Percentiles rank a stretch among this genome's conserved stretches.
Conservation (phyloP, 2,113 vertebrate genomes). For the Thamnaconus septentrionalis region DNA sequence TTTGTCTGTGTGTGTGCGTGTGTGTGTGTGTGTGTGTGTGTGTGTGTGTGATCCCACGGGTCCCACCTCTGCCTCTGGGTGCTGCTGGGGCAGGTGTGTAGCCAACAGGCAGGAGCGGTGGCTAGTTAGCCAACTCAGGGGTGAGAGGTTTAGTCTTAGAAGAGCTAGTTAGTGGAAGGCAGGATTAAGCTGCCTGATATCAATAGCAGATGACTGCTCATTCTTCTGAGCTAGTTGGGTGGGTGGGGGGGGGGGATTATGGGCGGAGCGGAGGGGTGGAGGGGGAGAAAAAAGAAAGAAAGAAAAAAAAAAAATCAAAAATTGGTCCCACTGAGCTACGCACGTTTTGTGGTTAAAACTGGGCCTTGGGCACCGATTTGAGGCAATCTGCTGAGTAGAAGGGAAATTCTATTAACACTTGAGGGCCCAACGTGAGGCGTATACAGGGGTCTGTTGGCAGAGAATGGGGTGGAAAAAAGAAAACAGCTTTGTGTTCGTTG, state of each 20-base stretch:
- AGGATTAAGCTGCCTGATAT: conserved; percentile 62
- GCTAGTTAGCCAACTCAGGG: conserved; percentile 69
- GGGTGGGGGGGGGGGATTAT: conserved; percentile 20
- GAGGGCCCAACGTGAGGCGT: background rate
- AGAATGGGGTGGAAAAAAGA: too few relatives aligned
- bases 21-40: conserved; percentile 9
- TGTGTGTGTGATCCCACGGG: conserved; percentile 46
- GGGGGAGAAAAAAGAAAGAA: too few relatives aligned
- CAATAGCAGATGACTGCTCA: conserved; percentile 61
- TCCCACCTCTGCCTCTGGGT: conserved; percentile 67
- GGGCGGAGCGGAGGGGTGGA: too few relatives aligned
- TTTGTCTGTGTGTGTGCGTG: conserved; percentile 47
- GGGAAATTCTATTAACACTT: conserved; percentile 41
- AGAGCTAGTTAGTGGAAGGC: conserved; percentile 61
- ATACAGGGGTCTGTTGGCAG: too few relatives aligned
- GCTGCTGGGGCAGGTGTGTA: conserved; percentile 75
- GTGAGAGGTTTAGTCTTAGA: conserved; percentile 63
- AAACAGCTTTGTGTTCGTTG: too few relatives aligned
- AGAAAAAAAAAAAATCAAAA: conserved; percentile 42
- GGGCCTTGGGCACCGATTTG: conserved; percentile 45
- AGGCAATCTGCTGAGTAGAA: conserved; percentile 31
- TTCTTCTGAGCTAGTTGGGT: conserved; percentile 38
- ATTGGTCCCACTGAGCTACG: conserved; percentile 70
- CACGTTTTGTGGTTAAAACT: conserved; percentile 41
- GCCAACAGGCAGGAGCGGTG: conserved; percentile 69